Evolutionary conservation across 2,113 vertebrate genomes (phyloP), one percentile per base, ranked within the genome.

Genomic region (Hylia prasina): DNA sequence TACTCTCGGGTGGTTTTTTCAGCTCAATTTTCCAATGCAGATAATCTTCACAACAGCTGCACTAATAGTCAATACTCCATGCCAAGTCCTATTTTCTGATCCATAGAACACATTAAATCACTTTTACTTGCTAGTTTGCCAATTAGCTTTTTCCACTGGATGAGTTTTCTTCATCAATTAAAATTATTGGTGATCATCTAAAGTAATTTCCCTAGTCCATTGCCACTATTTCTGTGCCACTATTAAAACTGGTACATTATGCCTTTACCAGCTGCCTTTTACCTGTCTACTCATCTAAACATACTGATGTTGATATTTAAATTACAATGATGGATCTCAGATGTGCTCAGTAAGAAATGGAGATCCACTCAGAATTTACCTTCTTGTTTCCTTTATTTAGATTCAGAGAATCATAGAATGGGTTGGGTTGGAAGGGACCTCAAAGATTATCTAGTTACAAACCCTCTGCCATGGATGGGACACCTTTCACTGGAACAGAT

Each of bases 151-250:
- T 91, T 95, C 71, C 96, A 94, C 83, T 97, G 97, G 93, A 98
- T 97, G 96, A 96, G 96, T 97, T 97, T 96, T 97, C 89, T 92
- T 98, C 97, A 98, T 98, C 97, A 97, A 94, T 94, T 94, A 96
- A 96, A 97, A 97, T 98, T 97, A 97, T 96, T 95, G 95, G 95
- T 97, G 89, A 97, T 98, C 91, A 96, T 97, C 94, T 97, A 79
- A 97, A 97, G 88, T 91, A 72, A 98, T 98, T 98, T 97, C 86
- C 88, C 80, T 97, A 96, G 89, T 61, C 97, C 95, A 95, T 92
- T 97, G 97, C 77, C 77, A 91, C 57, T 64, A 63, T 96, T 96
- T 91, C 83, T 95, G n/a, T 94, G 75, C 79, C 93, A 94, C 76
- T 70, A 64, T 89, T 93, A 87, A 92, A 91, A 35, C 56, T 75